phyloP scores from a whole-genome alignment of 1,140 invertebrate genomes.

The Centruroides sculpturatus region DNA sequence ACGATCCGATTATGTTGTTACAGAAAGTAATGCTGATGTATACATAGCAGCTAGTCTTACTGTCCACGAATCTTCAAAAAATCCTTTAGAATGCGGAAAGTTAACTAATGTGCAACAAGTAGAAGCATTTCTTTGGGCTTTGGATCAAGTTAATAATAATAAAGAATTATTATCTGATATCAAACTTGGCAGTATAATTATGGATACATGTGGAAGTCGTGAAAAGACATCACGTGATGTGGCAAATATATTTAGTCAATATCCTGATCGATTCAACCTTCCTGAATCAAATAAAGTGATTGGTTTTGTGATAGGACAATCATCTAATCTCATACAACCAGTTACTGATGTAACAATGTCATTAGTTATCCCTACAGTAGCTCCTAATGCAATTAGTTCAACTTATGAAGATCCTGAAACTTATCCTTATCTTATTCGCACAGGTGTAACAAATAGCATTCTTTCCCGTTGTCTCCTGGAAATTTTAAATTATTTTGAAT shows the following conservation, averaged over 20 bases:
- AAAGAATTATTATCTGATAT: constrained; percentile 21
- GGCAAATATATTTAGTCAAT: constrained; percentile 17
- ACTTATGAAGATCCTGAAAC: constrained; percentile 17
- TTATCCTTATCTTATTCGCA: constrained; percentile 22
- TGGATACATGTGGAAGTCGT: constrained; percentile 23
- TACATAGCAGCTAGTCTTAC: constrained; percentile 22
- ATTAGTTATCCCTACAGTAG: constrained; percentile 20
- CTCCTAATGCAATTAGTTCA: constrained; percentile 18
- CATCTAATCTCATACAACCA: constrained; percentile 12
- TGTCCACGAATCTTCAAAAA: constrained; percentile 18
- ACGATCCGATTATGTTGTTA: constrained; percentile 9
- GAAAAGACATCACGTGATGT: constrained; percentile 21
- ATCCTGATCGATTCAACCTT: constrained; percentile 13
- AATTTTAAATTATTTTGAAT: constrained; percentile 19
- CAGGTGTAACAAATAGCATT: constrained; percentile 19
- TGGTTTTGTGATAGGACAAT: constrained; percentile 19
- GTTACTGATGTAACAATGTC: constrained; percentile 15
- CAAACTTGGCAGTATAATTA: constrained; percentile 22
- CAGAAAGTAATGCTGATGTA: constrained; percentile 8
- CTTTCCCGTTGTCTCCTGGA: constrained; percentile 18
- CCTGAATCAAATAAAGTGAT: constrained; percentile 18
- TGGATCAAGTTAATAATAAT: constrained; percentile 32
- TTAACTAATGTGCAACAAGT: constrained; percentile 25
- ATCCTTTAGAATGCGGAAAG: constrained; percentile 20
- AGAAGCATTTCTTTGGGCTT: constrained; percentile 34